Conservation (phyloP, 1,140 invertebrate genomes). For the Atopsyche davidsoni region DNA sequence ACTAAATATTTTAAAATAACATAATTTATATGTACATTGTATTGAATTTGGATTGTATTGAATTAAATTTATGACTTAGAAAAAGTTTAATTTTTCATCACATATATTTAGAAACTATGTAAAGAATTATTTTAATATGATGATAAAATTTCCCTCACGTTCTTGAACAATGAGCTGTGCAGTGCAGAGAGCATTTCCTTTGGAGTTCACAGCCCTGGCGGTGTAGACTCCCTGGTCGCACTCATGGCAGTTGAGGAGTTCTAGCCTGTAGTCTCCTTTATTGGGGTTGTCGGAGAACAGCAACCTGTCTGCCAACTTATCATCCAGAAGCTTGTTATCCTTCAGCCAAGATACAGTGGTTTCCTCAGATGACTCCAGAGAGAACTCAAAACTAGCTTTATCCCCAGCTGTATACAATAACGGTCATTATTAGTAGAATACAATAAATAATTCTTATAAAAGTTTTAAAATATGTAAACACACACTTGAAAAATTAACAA, state of each 20-base stretch:
- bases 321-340: constrained; percentile 77
- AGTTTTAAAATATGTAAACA: too few species aligned
- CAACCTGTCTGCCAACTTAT: constrained; percentile 69
- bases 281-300: constrained; percentile 49
- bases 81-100: too few species aligned
- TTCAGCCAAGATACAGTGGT: constrained; percentile 80
- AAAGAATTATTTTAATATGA: constrained; percentile 19
- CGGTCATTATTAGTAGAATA: too few species aligned
- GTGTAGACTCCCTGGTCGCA: constrained; percentile 88
- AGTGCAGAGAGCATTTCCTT: constrained; percentile 74
- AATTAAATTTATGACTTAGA: too few species aligned
- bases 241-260: constrained; percentile 72
- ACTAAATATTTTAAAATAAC: too few species aligned
- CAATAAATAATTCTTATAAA: too few species aligned
- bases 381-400: constrained; percentile 76
- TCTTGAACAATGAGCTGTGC: constrained; percentile 79
- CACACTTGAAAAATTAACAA: too few species aligned
- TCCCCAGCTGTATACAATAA: constrained; percentile 66
- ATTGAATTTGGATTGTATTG: too few species aligned
- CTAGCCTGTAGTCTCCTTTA: constrained; percentile 58
- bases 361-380: constrained; percentile 48
- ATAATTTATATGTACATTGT: too few species aligned
- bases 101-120: too few species aligned
- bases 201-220: constrained; percentile 76
- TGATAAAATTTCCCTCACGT: constrained; percentile 51